A percentile compares a stretch with the other conserved stretches of the same genome.
These are phyloP conservation scores for Brenthis daphne DNA, from an alignment of 2,888 invertebrate species.

Conservation along the genomic window DNA sequence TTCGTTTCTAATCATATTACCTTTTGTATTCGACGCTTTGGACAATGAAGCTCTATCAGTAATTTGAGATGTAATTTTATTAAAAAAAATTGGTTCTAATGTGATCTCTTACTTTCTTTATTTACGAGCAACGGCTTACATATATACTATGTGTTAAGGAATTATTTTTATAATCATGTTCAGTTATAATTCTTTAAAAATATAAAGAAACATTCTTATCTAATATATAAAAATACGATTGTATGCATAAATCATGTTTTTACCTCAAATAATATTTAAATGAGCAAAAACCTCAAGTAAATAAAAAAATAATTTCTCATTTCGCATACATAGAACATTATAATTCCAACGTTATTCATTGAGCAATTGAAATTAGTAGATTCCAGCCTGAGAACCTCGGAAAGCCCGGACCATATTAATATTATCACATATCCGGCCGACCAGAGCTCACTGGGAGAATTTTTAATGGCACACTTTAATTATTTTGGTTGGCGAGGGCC, in stretches of 20 bases:
- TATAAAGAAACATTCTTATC: too few species aligned
- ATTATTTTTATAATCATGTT: too few species aligned
- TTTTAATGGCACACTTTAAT: conserved; percentile 81
- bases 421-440: conserved; percentile 79
- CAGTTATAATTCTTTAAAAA: too few species aligned
- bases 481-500: conserved; percentile 71
- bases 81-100: conserved; percentile 25
- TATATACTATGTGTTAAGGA: too few species aligned
- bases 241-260: background rate
- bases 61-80: conserved; percentile 56
- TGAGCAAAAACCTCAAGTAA: background rate
- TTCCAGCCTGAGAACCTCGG: conserved; percentile 54
- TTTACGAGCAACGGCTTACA: background rate
- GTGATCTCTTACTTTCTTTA: background rate
- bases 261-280: background rate
- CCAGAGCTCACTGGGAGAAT: conserved; percentile 75
- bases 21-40: conserved; percentile 56
- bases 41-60: conserved; percentile 41
- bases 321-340: conserved; percentile 18
- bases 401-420: conserved; percentile 68
- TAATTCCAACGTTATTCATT: conserved; percentile 37
- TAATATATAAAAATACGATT: background rate
- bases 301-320: conserved; percentile 16
- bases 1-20: conserved; percentile 79
- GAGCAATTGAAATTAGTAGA: conserved; percentile 51